These are phyloP conservation scores for Drosophila demipolita DNA, from an alignment of 2,888 invertebrate species.

Conservation along the genomic window DNA sequence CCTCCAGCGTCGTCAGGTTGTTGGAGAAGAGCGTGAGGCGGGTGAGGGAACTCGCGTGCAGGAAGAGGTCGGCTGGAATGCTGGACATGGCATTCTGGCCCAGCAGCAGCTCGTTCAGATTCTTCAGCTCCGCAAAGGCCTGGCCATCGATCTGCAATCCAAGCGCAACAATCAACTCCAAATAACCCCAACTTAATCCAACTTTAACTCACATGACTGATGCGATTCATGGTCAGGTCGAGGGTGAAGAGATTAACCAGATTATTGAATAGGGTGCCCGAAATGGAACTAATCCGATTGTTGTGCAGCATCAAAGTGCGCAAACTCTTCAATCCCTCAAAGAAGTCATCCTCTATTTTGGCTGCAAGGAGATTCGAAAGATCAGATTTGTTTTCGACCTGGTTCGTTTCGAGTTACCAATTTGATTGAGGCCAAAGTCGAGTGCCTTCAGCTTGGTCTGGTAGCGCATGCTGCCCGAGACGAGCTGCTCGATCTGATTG, in stretches of 20 bases:
- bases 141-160: constrained; percentile 80
- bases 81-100: constrained; percentile 86
- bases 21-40: constrained; percentile 87
- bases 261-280: constrained; percentile 81
- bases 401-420: constrained; percentile 73
- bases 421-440: constrained; percentile 88
- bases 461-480: constrained; percentile 86
- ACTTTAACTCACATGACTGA: constrained; percentile 69
- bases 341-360: constrained; percentile 81
- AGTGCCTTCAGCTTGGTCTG: constrained; percentile 86
- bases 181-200: not conserved
- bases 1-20: constrained; percentile 85
- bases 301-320: constrained; percentile 85
- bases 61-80: constrained; percentile 86
- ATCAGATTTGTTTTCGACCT: not conserved
- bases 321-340: constrained; percentile 76
- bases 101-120: constrained; percentile 86
- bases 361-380: constrained; percentile 50
- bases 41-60: constrained; percentile 84
- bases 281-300: constrained; percentile 85
- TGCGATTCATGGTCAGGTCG: constrained; percentile 83
- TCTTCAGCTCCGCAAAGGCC: constrained; percentile 85
- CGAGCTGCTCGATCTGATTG: constrained; percentile 87
- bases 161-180: not conserved
- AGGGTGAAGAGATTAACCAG: constrained; percentile 76